Percentiles rank a stretch among this genome's conserved stretches.
Evolutionary conservation across 2,797 vertebrate genomes (phyloP).

Genomic region (Gobio occitaniae): DNA sequence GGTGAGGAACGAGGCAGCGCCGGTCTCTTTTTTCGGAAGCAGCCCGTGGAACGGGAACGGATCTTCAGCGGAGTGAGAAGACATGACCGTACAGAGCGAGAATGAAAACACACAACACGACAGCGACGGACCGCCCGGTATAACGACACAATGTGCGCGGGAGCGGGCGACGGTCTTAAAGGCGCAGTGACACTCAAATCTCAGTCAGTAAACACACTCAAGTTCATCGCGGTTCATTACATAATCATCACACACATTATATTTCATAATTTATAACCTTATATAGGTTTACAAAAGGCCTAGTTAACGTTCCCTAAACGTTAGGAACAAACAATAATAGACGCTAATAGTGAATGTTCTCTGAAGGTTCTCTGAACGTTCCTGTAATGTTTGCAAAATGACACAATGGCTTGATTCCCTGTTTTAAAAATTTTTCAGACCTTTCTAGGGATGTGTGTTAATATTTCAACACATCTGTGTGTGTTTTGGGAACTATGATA

Average conservation of each 20-base stretch:
- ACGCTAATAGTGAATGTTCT: not conserved
- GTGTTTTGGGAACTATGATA: not conserved
- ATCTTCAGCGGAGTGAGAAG: slow-evolving; percentile 86
- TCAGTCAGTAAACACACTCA: not conserved
- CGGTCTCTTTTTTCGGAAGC: slow-evolving; percentile 97
- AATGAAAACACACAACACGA: slow-evolving; percentile 77
- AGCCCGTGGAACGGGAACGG: slow-evolving; percentile 95
- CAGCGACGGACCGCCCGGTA: slow-evolving; percentile 60
- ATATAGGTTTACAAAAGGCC: not conserved
- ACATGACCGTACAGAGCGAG: slow-evolving; percentile 81
- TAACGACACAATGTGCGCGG: slow-evolving; percentile 27
- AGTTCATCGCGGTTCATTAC: not conserved
- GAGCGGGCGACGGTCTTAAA: slow-evolving; percentile 31
- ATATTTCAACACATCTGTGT: not conserved
- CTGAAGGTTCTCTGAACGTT: not conserved
- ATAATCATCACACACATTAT: not conserved
- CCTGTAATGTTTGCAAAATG: not conserved
- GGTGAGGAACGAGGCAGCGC: slow-evolving; percentile 88
- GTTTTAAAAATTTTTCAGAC: not conserved
- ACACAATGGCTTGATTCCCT: not conserved
- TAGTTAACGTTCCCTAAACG: no score
- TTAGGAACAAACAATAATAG: no score
- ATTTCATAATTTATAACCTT: not conserved
- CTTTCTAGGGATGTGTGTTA: not conserved
- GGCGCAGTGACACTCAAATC: not conserved